These are phyloP conservation scores for Galaxea fascicularis DNA, from an alignment of 92 coral and sea anemone genomes.

Conservation along the genomic window DNA sequence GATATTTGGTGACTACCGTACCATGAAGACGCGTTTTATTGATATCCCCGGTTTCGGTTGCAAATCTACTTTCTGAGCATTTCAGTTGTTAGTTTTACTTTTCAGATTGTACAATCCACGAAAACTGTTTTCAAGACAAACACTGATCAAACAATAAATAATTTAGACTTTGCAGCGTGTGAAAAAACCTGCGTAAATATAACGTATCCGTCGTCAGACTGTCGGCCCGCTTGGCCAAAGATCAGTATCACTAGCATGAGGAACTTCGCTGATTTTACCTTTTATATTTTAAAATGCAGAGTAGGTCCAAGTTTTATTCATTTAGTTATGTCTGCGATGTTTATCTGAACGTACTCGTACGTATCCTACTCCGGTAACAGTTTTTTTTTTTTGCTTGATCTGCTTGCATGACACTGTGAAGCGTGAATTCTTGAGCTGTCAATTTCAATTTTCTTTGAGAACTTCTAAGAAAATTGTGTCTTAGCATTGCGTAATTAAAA, in stretches of 20 bases:
- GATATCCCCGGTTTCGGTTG: slow-evolving; percentile 9
- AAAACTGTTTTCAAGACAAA: slow-evolving; percentile 8
- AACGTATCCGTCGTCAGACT: slow-evolving; percentile 7
- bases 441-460: slow-evolving; percentile 18
- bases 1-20: slow-evolving; percentile 23
- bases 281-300: slow-evolving; percentile 15
- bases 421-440: slow-evolving; percentile 29
- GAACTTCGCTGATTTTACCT: slow-evolving; percentile 15
- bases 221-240: neutral
- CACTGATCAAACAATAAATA: slow-evolving; percentile 23
- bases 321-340: slow-evolving; percentile 6
- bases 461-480: neutral
- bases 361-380: slow-evolving; percentile 11
- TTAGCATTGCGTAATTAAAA: slow-evolving; percentile 8
- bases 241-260: slow-evolving; percentile 4
- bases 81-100: slow-evolving; percentile 43
- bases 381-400: slow-evolving; percentile 1
- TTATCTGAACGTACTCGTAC: neutral
- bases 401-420: slow-evolving; percentile 25
- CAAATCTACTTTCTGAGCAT: slow-evolving; percentile 32
- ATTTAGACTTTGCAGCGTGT: slow-evolving; percentile 15
- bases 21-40: slow-evolving; percentile 8
- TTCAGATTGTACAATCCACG: slow-evolving; percentile 14
- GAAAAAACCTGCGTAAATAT: slow-evolving; percentile 4
- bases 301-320: slow-evolving; percentile 1